phyloP scores from a whole-genome alignment of 2,797 vertebrate genomes.

The Poecilia picta region DNA sequence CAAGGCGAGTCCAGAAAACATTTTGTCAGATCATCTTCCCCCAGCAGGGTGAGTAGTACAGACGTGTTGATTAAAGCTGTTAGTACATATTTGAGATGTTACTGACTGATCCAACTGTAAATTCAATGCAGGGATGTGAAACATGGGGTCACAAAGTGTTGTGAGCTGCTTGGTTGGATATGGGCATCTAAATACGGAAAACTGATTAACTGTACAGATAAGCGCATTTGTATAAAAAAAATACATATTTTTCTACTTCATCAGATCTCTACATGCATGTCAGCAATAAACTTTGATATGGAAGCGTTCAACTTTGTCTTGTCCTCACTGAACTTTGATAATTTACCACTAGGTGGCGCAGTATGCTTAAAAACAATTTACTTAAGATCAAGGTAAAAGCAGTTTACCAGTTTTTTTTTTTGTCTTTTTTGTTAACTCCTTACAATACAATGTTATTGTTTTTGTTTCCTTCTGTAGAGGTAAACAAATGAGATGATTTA shows the following conservation, averaged over 20 bases:
- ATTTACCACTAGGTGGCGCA: constrained; percentile 62
- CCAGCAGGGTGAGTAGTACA: constrained; percentile 38
- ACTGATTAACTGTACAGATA: constrained; percentile 85
- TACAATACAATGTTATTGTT: background rate
- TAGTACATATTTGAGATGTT: constrained; percentile 58
- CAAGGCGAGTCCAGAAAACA: constrained; percentile 56
- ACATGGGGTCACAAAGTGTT: constrained; percentile 74
- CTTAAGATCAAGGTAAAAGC: background rate
- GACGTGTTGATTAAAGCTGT: constrained; percentile 37
- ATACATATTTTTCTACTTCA: constrained; percentile 99
- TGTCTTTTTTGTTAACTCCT: constrained; percentile 13
- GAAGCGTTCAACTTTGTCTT: constrained; percentile 57
- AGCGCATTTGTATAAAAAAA: constrained; percentile 91
- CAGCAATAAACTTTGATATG: constrained; percentile 96
- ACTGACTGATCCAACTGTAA: constrained; percentile 80
- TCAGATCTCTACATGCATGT: constrained; percentile 97
- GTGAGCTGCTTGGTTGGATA: constrained; percentile 79
- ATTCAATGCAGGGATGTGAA: constrained; percentile 64
- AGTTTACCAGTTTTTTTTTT: background rate
- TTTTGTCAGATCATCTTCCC: constrained; percentile 12
- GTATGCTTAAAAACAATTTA: constrained; percentile 33
- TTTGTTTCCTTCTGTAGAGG: background rate
- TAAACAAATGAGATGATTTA: background rate
- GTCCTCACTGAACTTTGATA: constrained; percentile 3
- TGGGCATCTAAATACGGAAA: constrained; percentile 79